phyloP scores from a whole-genome alignment of 2,113 vertebrate genomes.

The Zingel zingel region DNA sequence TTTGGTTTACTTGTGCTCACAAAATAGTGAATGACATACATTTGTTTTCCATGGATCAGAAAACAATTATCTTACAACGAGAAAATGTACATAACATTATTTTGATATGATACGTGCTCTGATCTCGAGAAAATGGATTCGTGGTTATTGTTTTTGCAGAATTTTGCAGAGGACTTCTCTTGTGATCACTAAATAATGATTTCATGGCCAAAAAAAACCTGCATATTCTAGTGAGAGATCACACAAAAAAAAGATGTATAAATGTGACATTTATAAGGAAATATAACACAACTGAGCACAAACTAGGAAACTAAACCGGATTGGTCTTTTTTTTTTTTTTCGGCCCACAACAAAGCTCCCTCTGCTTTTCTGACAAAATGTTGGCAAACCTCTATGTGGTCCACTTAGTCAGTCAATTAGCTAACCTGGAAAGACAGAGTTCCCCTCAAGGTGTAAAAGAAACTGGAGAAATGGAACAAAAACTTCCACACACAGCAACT shows the following conservation, averaged over 20 bases:
- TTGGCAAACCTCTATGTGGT: slow-evolving; percentile 23
- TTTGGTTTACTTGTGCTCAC: slow-evolving; percentile 1
- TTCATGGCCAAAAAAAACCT: background rate
- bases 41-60: background rate
- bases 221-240: background rate
- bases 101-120: background rate
- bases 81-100: background rate
- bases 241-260: background rate
- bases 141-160: background rate
- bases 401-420: slow-evolving; percentile 32
- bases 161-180: background rate
- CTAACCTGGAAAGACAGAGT: slow-evolving; percentile 7
- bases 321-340: slow-evolving; percentile 4
- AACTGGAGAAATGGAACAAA: slow-evolving; percentile 3
- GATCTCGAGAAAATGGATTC: background rate
- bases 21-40: background rate
- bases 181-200: background rate
- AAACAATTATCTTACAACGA: background rate
- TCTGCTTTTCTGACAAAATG: slow-evolving; percentile 13
- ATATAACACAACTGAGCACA: background rate
- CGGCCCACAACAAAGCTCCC: slow-evolving; percentile 1
- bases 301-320: slow-evolving; percentile 7
- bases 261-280: background rate
- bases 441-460: slow-evolving; percentile 1
- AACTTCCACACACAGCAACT: background rate